These are phyloP conservation scores for Dinocampus coccinellae DNA, from an alignment of 2,888 invertebrate genomes.

Conservation along the genomic window DNA sequence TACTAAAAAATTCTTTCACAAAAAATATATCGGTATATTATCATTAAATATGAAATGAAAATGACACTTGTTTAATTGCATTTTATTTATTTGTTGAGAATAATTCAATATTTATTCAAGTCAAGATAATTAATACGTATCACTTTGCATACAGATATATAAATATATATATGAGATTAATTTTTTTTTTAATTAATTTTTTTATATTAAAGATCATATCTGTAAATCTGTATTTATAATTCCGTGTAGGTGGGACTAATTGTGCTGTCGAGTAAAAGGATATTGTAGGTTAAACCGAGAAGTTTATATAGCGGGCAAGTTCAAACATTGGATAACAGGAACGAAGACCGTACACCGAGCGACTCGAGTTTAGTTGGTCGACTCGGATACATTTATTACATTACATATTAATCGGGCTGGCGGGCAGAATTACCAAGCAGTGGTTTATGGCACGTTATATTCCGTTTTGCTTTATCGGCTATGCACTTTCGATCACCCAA, in stretches of 20 bases:
- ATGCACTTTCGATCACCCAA: constrained; percentile 40
- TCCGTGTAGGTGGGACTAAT: background rate
- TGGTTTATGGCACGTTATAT: constrained; percentile 42
- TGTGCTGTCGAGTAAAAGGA: background rate
- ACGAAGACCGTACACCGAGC: background rate
- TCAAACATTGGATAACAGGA: background rate
- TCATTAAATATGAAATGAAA: too few relatives aligned
- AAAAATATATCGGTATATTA: too few relatives aligned
- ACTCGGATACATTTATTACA: constrained; percentile 48
- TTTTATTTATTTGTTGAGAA: background rate
- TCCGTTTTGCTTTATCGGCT: constrained; percentile 40
- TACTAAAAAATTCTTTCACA: too few relatives aligned
- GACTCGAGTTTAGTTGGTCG: background rate
- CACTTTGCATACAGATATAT: background rate
- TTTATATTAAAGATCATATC: too few relatives aligned
- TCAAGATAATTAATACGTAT: background rate
- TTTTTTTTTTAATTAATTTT: too few relatives aligned
- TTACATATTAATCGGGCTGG: constrained; percentile 51
- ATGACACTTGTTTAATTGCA: background rate
- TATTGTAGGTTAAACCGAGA: background rate
- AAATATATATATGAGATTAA: too few relatives aligned
- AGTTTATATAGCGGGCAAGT: background rate
- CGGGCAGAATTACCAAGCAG: constrained; percentile 24
- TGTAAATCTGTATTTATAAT: background rate
- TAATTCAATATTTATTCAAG: background rate